phyloP scores from a whole-genome alignment of 2,113 vertebrate genomes.

The Neogale vison region DNA sequence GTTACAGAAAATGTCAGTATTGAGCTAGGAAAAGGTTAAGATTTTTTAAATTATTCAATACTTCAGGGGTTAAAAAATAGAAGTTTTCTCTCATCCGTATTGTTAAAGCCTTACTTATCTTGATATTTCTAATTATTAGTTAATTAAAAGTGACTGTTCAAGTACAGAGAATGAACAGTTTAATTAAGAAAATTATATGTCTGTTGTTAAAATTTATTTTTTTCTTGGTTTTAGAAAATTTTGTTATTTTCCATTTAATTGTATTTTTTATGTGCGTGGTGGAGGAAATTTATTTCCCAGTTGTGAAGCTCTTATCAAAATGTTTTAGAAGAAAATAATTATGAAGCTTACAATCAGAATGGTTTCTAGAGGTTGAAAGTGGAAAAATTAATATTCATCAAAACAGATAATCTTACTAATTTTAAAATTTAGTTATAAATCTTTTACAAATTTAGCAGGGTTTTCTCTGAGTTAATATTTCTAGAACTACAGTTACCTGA shows the following conservation, averaged over 20 bases:
- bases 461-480: slow-evolving; percentile 60
- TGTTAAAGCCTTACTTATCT: slow-evolving; percentile 43
- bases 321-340: slow-evolving; percentile 40
- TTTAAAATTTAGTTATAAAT: slow-evolving; percentile 36
- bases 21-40: slow-evolving; percentile 40
- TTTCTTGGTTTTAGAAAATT: background rate
- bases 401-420: slow-evolving; percentile 44
- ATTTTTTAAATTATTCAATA: slow-evolving; percentile 26
- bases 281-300: slow-evolving; percentile 16
- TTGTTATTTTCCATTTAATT: slow-evolving; percentile 3
- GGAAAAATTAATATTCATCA: slow-evolving; percentile 46
- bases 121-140: slow-evolving; percentile 58
- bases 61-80: background rate
- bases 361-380: slow-evolving; percentile 39
- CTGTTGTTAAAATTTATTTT: background rate
- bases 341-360: slow-evolving; percentile 36
- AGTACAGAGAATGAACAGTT: slow-evolving; percentile 24
- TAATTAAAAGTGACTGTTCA: slow-evolving; percentile 41
- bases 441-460: slow-evolving; percentile 27
- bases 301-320: slow-evolving; percentile 38
- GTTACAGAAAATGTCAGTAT: slow-evolving; percentile 33
- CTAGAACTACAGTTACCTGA: slow-evolving; percentile 47
- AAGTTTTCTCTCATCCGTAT: background rate
- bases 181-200: slow-evolving; percentile 30
- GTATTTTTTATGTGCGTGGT: background rate